phyloP scores from a whole-genome alignment of 2,888 invertebrate species.

The Dolomedes plantarius region DNA sequence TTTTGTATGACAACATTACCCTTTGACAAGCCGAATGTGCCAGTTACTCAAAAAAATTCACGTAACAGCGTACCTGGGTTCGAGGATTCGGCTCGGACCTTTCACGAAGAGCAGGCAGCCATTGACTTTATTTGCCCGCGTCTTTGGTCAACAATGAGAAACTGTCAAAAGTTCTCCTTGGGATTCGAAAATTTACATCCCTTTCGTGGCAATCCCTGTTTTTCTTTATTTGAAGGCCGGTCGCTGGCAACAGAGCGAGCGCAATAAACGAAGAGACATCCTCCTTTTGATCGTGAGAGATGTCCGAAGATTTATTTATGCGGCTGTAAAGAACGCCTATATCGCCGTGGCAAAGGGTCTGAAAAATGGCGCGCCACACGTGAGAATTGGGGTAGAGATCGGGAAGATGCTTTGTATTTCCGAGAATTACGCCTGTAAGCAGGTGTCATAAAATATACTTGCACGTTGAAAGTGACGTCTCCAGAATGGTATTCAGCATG shows the following conservation, averaged over 20 bases:
- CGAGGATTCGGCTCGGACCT: background rate
- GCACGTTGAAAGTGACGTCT: no score
- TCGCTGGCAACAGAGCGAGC: conserved; percentile 33
- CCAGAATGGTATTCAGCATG: no score
- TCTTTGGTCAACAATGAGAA: conserved; percentile 33
- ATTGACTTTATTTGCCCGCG: conserved; percentile 23
- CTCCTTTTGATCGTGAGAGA: no score
- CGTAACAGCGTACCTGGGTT: background rate
- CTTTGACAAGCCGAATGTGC: no score
- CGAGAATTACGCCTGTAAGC: no score
- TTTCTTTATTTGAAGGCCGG: conserved; percentile 9
- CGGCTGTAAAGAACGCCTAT: conserved; percentile 14
- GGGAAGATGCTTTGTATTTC: no score
- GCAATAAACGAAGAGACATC: no score
- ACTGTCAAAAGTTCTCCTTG: conserved; percentile 47
- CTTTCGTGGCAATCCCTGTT: conserved; percentile 14
- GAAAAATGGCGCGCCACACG: conserved; percentile 17
- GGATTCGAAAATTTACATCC: conserved; percentile 48
- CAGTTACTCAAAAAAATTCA: background rate
- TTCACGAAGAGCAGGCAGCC: background rate
- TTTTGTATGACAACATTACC: no score
- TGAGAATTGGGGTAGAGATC: no score
- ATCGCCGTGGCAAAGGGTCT: background rate
- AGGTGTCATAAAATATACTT: no score
- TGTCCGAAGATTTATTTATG: no score